A percentile compares a stretch with the other conserved stretches of the same genome.
phyloP scores from a whole-genome alignment of 2,113 vertebrate genomes.

The Siniperca knerii region DNA sequence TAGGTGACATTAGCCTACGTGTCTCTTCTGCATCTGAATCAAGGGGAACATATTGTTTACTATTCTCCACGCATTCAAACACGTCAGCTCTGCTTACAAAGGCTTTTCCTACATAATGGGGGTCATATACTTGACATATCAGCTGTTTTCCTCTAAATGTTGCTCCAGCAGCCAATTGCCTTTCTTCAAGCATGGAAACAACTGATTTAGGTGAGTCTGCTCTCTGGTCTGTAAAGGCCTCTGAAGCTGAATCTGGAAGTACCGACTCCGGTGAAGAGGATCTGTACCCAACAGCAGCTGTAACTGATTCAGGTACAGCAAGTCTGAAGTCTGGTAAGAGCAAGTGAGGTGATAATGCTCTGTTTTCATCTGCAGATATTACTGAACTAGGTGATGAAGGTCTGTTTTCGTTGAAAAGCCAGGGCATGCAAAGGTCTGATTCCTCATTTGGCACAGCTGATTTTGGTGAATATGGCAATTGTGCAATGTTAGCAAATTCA shows the following conservation, averaged over 20 bases:
- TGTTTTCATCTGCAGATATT: too few species aligned
- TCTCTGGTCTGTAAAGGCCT: too few species aligned
- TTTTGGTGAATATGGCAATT: constrained; percentile 11
- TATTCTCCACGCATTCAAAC: background rate
- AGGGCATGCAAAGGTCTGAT: background rate
- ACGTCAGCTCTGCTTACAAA: constrained; percentile 29
- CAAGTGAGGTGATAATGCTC: constrained; percentile 39
- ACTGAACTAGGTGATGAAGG: too few species aligned
- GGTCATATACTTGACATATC: constrained; percentile 73
- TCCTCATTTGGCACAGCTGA: constrained; percentile 6
- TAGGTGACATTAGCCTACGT: constrained; percentile 14
- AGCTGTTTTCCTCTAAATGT: constrained; percentile 39
- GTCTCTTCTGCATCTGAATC: constrained; percentile 3
- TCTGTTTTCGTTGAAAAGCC: too few species aligned
- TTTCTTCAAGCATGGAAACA: constrained; percentile 8
- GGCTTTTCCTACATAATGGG: constrained; percentile 68
- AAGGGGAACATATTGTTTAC: background rate
- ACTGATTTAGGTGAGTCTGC: constrained; percentile 31
- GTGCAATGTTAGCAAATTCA: background rate
- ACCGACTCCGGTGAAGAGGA: too few species aligned
- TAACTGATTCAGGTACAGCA: background rate
- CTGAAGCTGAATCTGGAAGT: too few species aligned
- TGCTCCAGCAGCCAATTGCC: background rate
- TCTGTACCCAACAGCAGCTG: too few species aligned
- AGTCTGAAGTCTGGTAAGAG: constrained; percentile 37